phyloP scores from a whole-genome alignment of 2,797 vertebrate species.

The Hypotaenidia philippensis region DNA sequence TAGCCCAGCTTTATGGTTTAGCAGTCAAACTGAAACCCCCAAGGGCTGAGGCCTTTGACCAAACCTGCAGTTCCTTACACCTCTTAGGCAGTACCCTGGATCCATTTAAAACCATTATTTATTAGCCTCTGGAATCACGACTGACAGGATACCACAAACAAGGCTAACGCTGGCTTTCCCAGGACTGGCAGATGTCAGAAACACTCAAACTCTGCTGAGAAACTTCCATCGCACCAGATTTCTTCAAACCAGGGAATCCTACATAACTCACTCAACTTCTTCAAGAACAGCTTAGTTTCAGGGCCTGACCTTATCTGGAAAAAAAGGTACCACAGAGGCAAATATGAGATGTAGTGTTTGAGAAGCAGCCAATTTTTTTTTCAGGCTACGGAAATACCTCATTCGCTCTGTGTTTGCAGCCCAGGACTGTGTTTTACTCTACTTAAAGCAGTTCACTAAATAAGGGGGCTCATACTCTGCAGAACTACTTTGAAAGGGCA shows the following conservation, averaged over 20 bases:
- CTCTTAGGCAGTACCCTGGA: not conserved
- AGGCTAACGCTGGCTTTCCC: not conserved
- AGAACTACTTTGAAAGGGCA: not conserved
- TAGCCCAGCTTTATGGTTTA: not conserved
- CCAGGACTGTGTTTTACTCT: not conserved
- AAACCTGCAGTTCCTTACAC: not conserved
- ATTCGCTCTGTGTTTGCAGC: not conserved
- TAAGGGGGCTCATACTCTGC: not conserved
- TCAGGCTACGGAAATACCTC: not conserved
- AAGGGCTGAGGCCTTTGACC: not conserved
- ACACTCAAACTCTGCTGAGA: not conserved
- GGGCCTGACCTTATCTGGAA: constrained; percentile 9
- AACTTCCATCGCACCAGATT: not conserved
- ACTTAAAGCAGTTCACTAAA: not conserved
- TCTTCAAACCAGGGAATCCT: not conserved
- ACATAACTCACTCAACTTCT: not conserved
- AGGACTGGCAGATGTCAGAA: constrained; percentile 4
- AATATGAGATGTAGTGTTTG: not conserved
- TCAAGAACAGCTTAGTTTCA: not conserved
- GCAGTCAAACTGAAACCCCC: not conserved
- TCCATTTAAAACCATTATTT: constrained; percentile 1
- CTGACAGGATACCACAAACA: not conserved
- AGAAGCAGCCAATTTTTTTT: constrained; percentile 26
- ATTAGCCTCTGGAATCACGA: not conserved
- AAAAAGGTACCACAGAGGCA: constrained; percentile 26